Conservation (phyloP, 2,797 vertebrate genomes). For the Oryzias dopingdopingensis region DNA sequence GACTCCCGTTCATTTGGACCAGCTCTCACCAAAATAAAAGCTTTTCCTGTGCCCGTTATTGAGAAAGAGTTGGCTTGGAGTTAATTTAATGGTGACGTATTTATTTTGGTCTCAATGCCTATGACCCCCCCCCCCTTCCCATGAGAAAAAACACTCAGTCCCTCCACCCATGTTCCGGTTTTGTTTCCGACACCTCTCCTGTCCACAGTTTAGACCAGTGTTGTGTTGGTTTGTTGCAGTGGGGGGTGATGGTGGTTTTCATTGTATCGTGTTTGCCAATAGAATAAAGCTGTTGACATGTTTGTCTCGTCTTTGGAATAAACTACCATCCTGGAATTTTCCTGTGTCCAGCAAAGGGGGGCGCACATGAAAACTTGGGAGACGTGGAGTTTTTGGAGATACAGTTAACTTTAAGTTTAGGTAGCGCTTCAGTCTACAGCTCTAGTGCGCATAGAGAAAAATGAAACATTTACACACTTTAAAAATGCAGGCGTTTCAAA, state of each 20-base stretch:
- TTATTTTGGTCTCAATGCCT: conserved; percentile 43
- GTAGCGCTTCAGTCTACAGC: too few species aligned
- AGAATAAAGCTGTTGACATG: conserved; percentile 72
- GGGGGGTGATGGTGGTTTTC: conserved; percentile 62
- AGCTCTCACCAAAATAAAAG: background rate
- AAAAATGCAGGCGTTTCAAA: too few species aligned
- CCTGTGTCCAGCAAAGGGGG: conserved; percentile 2
- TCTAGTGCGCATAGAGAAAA: too few species aligned
- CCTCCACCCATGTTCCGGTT: conserved; percentile 1
- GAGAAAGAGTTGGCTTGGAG: conserved; percentile 20
- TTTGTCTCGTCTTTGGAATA: conserved; percentile 80
- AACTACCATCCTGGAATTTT: conserved; percentile 52
- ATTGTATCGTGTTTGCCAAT: conserved; percentile 78
- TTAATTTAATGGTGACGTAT: conserved; percentile 55
- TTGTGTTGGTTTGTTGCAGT: conserved; percentile 52
- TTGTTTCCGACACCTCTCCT: conserved; percentile 13
- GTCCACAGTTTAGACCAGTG: conserved; percentile 33
- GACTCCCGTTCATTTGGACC: background rate
- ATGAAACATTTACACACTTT: too few species aligned
- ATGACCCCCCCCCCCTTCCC: conserved; percentile 22
- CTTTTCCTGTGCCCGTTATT: conserved; percentile 5
- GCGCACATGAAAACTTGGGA: background rate
- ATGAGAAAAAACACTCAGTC: conserved; percentile 9
- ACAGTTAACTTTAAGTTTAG: too few species aligned
- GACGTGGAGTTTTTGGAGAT: too few species aligned